Base-by-base conservation (phyloP, 2,113 vertebrate genomes). In the Meles meles region DNA sequence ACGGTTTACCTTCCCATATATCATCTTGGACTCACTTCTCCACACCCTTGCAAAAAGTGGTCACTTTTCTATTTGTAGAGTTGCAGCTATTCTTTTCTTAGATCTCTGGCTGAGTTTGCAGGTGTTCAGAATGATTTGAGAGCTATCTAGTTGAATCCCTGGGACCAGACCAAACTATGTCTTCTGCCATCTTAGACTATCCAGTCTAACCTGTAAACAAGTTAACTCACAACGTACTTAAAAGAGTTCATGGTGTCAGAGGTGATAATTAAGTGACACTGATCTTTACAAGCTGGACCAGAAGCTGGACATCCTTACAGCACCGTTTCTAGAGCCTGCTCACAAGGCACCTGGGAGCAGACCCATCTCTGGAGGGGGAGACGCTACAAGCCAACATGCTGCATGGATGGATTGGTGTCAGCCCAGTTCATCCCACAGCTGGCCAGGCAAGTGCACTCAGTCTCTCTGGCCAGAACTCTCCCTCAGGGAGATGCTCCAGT, bases 301-400 rank as follows among this genome's bases (percentile, higher is more conserved):
- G 81, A 69, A 79, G 69, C 37, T 4, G n/a, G 84, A 23, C 12
- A 47, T 23, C 37, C 47, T 74, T 52, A 55, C 29, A 23, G 44
- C 31, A n/a, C 47, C 34, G 29, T 57, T 90, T 59, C 72, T 65
- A 39, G 23, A 67, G 27, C 29, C 59, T 37, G 31, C 31, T 77
- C 18, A 20, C 23, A 57, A 18, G 17, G 34, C 8, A 7, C 29
- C 67, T 21, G 39, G 14, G 37, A 57, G 52, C 18, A 47, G 15
- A 74, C 3, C 6, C 63, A 65, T 15, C 37, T 67, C 84, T 67
- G 31, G 17, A 77, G 59, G 79, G 88, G 34, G 34, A 89, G 10
- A 13, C 0, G 0, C 5, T 13, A 12, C 57, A 34, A 67, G 59
- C 37, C 2, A 47, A 9, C 47, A 13, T 37, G 20, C 18, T 31